Evolutionary conservation across 2,797 vertebrate species (phyloP).

Genomic region (Amblyraja radiata): DNA sequence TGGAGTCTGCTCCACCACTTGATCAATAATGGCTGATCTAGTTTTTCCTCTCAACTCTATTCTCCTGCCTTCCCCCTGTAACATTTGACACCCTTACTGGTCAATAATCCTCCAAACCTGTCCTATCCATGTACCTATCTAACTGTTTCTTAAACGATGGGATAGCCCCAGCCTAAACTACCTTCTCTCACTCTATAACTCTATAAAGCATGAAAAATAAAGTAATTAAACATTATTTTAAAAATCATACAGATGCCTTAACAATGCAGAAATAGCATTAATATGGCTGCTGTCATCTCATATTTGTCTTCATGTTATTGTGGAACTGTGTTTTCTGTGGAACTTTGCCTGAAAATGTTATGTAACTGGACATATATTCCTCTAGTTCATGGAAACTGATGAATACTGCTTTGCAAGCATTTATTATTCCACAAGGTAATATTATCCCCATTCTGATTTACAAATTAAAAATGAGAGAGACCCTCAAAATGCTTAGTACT

Average conservation of each 20-base stretch:
- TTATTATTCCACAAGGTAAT: slow-evolving; percentile 56
- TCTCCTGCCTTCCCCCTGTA: no score
- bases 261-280: not conserved
- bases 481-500: slow-evolving; percentile 25
- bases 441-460: slow-evolving; percentile 58
- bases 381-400: slow-evolving; percentile 51
- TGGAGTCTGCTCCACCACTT: no score
- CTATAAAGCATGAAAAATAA: no score
- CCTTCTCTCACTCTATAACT: no score
- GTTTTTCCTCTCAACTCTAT: no score
- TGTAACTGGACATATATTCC: slow-evolving; percentile 51
- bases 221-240: not conserved
- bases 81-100: no score
- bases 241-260: not conserved
- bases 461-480: slow-evolving; percentile 45
- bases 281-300: not conserved
- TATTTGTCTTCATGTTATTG: not conserved
- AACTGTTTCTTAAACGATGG: no score
- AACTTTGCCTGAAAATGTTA: slow-evolving; percentile 54
- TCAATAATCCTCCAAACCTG: no score
- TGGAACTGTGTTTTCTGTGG: slow-evolving; percentile 38
- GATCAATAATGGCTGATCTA: no score
- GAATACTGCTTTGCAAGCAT: slow-evolving; percentile 62
- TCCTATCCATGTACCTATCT: no score
- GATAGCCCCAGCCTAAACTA: no score